Conservation (phyloP, 2,888 invertebrate species). For the Oxystoma pomonae region DNA sequence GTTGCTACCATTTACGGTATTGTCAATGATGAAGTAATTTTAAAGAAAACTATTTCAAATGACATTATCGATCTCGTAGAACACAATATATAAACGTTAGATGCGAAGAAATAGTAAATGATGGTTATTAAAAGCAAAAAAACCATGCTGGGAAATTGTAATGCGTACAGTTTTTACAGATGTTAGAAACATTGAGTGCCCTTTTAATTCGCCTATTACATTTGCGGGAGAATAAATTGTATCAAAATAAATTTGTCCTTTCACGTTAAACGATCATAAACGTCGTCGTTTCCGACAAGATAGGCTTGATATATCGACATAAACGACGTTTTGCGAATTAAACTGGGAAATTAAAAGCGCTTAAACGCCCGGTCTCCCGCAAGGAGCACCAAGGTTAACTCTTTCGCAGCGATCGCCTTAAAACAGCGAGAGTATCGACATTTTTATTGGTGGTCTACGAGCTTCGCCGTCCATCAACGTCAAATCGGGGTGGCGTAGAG, state of each 20-base stretch:
- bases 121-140: neutral
- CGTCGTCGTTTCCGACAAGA: neutral
- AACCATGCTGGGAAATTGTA: neutral
- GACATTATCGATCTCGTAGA: neutral
- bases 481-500: slow-evolving; percentile 35
- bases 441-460: slow-evolving; percentile 36
- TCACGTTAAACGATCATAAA: neutral
- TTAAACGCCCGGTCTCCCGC: neutral
- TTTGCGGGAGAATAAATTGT: neutral
- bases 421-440: slow-evolving; percentile 29
- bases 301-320: neutral
- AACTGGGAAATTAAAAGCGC: neutral
- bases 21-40: neutral
- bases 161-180: neutral
- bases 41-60: neutral
- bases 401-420: neutral
- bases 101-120: neutral
- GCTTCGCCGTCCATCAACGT: slow-evolving; percentile 38
- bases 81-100: neutral
- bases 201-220: neutral
- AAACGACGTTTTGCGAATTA: neutral
- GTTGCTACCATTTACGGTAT: no score
- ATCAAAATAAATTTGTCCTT: neutral
- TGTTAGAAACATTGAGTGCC: neutral
- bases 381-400: neutral